Conservation (phyloP, 2,888 invertebrate genomes). For the Cheilosia soror region DNA sequence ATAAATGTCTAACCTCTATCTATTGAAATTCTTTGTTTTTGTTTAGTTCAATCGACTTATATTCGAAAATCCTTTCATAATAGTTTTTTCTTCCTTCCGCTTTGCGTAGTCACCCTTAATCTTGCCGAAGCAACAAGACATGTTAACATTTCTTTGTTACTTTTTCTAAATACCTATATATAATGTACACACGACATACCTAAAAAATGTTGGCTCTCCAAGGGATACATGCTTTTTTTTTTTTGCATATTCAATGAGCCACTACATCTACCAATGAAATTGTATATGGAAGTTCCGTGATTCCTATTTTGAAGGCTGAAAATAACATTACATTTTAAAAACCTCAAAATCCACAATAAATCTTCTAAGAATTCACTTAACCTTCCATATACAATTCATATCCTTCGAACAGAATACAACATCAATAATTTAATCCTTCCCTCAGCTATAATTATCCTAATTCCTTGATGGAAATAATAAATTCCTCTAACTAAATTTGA, state of each 20-base stretch:
- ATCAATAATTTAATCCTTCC: constrained; percentile 48
- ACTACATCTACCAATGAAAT: neutral
- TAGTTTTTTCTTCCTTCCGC: neutral
- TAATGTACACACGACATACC: too few relatives aligned
- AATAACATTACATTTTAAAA: too few relatives aligned
- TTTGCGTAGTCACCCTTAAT: neutral
- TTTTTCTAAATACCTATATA: neutral
- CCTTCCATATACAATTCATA: constrained; percentile 7
- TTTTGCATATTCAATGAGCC: neutral
- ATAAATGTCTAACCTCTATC: neutral
- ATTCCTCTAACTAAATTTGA: constrained; percentile 64
- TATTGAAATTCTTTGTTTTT: neutral
- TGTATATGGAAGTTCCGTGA: neutral
- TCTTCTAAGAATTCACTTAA: constrained; percentile 12
- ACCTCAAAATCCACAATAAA: constrained; percentile 5
- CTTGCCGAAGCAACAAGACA: neutral
- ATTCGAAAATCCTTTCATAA: neutral
- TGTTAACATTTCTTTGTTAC: neutral
- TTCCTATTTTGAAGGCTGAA: too few relatives aligned
- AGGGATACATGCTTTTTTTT: neutral
- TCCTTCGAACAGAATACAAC: constrained; percentile 56
- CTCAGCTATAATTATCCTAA: constrained; percentile 56
- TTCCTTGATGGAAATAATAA: constrained; percentile 49
- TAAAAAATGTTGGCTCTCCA: neutral
- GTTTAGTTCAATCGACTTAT: neutral